phyloP scores from a whole-genome alignment of 2,797 vertebrate species.

The Jordanella pulchra region DNA sequence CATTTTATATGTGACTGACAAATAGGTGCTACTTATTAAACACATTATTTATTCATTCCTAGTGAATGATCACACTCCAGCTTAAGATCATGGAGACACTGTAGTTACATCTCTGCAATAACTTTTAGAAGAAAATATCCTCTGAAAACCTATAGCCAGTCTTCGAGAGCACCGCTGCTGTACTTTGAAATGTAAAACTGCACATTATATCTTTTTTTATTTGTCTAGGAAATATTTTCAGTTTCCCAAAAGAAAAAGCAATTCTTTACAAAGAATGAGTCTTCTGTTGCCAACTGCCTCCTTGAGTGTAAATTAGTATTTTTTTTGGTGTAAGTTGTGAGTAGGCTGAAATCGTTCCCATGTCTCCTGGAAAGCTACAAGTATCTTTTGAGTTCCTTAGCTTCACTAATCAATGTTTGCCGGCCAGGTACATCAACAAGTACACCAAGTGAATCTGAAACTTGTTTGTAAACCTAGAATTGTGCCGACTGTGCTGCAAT shows the following conservation, averaged over 20 bases:
- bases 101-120: background rate
- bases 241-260: background rate
- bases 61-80: background rate
- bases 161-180: background rate
- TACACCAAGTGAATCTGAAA: slow-evolving; percentile 61
- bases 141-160: background rate
- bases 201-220: background rate
- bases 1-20: too few relatives aligned
- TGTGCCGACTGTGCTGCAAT: slow-evolving; percentile 24
- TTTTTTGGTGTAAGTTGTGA: background rate
- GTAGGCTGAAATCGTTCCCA: background rate
- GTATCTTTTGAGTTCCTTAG: slow-evolving; percentile 46
- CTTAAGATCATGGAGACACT: too few relatives aligned
- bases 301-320: background rate
- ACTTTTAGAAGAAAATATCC: too few relatives aligned
- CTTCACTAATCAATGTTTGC: slow-evolving; percentile 54
- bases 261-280: background rate
- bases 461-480: slow-evolving; percentile 69
- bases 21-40: background rate
- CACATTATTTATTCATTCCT: background rate
- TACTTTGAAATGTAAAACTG: background rate
- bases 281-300: background rate
- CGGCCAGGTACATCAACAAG: slow-evolving; percentile 56
- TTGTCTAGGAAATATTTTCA: background rate
- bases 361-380: slow-evolving; percentile 38